Base-by-base conservation (phyloP, 2,888 invertebrate genomes). In the Oscheius sp. region DNA sequence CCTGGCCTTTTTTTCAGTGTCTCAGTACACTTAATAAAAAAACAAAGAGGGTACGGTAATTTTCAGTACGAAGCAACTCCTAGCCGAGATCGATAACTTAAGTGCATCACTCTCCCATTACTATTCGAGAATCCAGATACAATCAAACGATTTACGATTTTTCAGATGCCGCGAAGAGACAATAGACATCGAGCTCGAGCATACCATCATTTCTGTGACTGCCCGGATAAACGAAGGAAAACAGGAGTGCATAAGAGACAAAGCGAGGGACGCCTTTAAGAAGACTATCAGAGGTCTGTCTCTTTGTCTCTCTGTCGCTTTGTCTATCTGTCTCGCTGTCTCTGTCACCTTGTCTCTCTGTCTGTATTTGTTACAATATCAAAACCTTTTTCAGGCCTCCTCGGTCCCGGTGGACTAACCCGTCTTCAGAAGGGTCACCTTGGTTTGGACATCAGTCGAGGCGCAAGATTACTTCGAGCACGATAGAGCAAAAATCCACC, bases 121-220 rank as follows among this genome's bases (percentile, higher is more conserved):
- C 21, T 21, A 0, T 21, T 21, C 21, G 21, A 0, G 21, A 21
- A 21, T 21, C 21, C 21, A 21, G 21, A 21, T 21, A 21, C 21
- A 21, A 21, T 21, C 21, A 21, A 21, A 21, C 0, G 21, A 21
- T 21, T 21, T 21, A 21, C 21, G 21, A 51, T 10, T 9, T 70
- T 80, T 60, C 71, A 84, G 84, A 70, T 84, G 84, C 60, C 84
- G 84, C 5, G 81, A 82, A 58, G 76, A 77, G 71, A 79, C 80
- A 2, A 73, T 84, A 29, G 84, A 84, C 66, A 76, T 77, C 10
- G 77, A 75, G 11, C 65, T 76, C 29, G 84, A 84, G 57, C 73
- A 80, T 59, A 79, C 76, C 1, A 81, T 84, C 53, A 80, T 84
- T 68, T 79, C 76, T 37, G 68, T 76, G 47, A 84, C 84, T 11